Conservation (phyloP, 2,888 invertebrate genomes). For the Chelonus formosanus region DNA sequence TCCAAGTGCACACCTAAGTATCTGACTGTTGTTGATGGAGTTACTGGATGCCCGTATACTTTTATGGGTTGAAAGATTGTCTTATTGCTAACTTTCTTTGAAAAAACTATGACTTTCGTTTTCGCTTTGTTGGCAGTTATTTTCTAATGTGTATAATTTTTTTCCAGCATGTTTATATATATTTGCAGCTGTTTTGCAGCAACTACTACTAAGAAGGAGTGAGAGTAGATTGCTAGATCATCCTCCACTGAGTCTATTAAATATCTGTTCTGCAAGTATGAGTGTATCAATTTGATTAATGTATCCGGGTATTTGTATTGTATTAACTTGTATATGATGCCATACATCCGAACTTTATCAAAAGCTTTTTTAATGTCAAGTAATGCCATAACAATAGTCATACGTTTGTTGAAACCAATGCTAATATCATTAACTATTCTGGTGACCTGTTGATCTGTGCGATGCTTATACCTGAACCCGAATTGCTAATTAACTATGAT, state of each 20-base stretch:
- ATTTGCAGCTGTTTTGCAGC: constrained; percentile 42
- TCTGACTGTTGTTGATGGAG: constrained; percentile 35
- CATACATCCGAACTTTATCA: constrained; percentile 53
- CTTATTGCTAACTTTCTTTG: constrained; percentile 30
- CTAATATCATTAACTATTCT: constrained; percentile 47
- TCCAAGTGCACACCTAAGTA: too few relatives aligned
- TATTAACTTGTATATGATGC: constrained; percentile 50
- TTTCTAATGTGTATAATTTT: constrained; percentile 33
- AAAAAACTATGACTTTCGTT: constrained; percentile 35
- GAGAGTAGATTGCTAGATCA: constrained; percentile 43
- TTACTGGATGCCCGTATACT: constrained; percentile 34
- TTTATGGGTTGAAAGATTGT: constrained; percentile 34
- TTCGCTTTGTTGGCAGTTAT: constrained; percentile 31
- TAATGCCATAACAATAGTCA: constrained; percentile 47
- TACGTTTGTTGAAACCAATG: constrained; percentile 45
- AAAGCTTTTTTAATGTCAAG: constrained; percentile 57
- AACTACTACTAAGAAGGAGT: constrained; percentile 38
- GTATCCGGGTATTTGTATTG: constrained; percentile 38
- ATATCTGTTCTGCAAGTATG: constrained; percentile 44
- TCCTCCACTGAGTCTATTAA: constrained; percentile 44
- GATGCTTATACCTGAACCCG: constrained; percentile 28
- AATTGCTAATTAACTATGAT: constrained; percentile 25
- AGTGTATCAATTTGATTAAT: constrained; percentile 44
- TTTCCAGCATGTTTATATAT: constrained; percentile 25
- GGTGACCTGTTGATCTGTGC: constrained; percentile 36